Percentiles rank a stretch among this genome's conserved stretches.
Conservation (phyloP, 2,113 vertebrate genomes). For the Peucedramus taeniatus region DNA sequence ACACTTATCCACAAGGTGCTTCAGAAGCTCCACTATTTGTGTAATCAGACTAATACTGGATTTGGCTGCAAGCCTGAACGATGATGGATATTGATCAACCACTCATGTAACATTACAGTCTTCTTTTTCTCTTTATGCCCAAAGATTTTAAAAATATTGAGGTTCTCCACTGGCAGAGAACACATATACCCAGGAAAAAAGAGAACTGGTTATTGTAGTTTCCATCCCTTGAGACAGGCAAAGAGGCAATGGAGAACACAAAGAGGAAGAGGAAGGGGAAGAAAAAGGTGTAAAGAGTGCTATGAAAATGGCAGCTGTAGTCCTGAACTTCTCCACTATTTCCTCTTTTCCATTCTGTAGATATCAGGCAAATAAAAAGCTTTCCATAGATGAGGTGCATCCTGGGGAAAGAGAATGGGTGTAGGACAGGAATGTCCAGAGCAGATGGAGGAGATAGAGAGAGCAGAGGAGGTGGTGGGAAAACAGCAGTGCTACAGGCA, state of each 20-base stretch:
- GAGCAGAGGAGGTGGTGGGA: accelerated
- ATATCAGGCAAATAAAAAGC: background rate
- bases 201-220: background rate
- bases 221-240: background rate
- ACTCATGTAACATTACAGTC: background rate
- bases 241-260: background rate
- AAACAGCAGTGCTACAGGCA: background rate
- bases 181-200: background rate
- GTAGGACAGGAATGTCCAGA: background rate
- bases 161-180: background rate
- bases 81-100: background rate
- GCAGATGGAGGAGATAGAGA: background rate
- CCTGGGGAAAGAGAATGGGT: background rate
- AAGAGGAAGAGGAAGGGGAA: background rate
- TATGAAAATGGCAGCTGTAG: background rate
- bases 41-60: background rate
- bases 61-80: background rate
- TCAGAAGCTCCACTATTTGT: background rate
- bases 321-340: background rate
- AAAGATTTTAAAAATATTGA: background rate
- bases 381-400: accelerated
- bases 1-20: background rate
- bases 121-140: background rate
- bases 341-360: background rate
- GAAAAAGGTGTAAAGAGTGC: background rate